A percentile compares a stretch with the other conserved stretches of the same genome.
Conservation (phyloP, 2,797 vertebrate species). For the Sparidentex hasta region DNA sequence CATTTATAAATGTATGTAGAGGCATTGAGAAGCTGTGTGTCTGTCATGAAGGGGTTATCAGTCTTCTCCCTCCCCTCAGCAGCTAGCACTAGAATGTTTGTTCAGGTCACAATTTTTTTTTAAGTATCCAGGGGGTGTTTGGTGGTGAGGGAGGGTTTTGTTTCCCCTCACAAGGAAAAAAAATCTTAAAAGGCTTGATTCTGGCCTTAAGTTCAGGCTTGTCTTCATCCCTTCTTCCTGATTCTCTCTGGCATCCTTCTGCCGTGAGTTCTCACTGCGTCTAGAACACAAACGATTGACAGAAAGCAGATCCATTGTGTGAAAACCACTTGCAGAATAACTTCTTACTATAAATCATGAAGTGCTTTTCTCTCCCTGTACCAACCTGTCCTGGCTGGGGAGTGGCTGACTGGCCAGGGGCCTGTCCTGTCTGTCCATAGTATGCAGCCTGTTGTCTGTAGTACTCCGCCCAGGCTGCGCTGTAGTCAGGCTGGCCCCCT, state of each 20-base stretch:
- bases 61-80: conserved; percentile 49
- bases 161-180: conserved; percentile 37
- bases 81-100: conserved; percentile 46
- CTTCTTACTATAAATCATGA: background rate
- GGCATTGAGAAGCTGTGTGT: conserved; percentile 33
- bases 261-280: conserved; percentile 62
- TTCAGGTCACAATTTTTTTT: conserved; percentile 60
- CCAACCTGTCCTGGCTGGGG: conserved; percentile 80
- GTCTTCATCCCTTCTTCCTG: conserved; percentile 24
- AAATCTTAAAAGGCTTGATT: conserved; percentile 41
- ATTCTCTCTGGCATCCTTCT: conserved; percentile 17
- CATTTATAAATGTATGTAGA: conserved; percentile 32
- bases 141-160: conserved; percentile 26
- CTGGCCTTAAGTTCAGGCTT: conserved; percentile 27
- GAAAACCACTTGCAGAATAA: background rate
- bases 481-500: conserved; percentile 88
- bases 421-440: conserved; percentile 78
- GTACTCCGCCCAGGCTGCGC: conserved; percentile 93
- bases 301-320: background rate
- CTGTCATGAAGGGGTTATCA: conserved; percentile 30
- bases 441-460: conserved; percentile 89
- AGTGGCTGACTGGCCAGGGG: conserved; percentile 69
- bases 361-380: conserved; percentile 5
- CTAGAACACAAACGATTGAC: conserved; percentile 44
- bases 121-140: conserved; percentile 40